Base-by-base conservation (phyloP, 2,888 invertebrate genomes). In the Ormyrus rosae region DNA sequence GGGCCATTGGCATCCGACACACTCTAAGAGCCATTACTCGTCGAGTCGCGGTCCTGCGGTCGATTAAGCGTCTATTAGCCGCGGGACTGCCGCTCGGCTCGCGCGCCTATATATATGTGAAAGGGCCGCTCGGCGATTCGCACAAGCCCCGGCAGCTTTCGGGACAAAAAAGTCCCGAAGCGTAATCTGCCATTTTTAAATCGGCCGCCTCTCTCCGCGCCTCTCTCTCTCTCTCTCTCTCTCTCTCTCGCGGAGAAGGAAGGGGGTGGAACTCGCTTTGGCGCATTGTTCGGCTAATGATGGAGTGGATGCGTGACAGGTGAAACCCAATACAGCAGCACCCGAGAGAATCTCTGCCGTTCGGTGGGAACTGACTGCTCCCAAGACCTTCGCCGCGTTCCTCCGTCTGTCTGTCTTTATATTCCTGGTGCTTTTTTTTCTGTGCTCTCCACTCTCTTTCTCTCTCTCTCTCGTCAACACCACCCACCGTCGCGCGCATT, bases 301-400 rank as follows among this genome's bases (percentile, higher is more conserved):
- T 89, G 88, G 88, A 89, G 89, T 89, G 89, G 88, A 88, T 87
- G 88, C 87, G 85, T 89, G 89, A 89, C 90, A 89, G 89, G 89
- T 89, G 90, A 89, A 89, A 89, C 88, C 87, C 85, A 87, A 89
- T 89, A 90, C 85, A 34, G 85, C 76, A 6, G 51, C 61, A 80
- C 83, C 78, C 84, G 83, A 80, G 82, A 83, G 74, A 34, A 48
- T 60, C 67, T 79, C 61, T 77, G 48, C 78, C 76, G 60, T 80
- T 81, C 83, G 84, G 82, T 85, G 85, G 81, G 85, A 85, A 76
- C 78, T 82, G 78, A 69, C 81, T 81, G 83, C 86, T 87, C 86
- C 85, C 86, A 86, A 85, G 85, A 84, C 86, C 85, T 85, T 86
- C 84, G 78, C 80, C 83, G 70, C 72, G 58, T 51, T 46, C 56